A percentile compares a stretch with the other conserved stretches of the same genome.
phyloP scores from a whole-genome alignment of 2,797 vertebrate species.

The Furcifer pardalis region DNA sequence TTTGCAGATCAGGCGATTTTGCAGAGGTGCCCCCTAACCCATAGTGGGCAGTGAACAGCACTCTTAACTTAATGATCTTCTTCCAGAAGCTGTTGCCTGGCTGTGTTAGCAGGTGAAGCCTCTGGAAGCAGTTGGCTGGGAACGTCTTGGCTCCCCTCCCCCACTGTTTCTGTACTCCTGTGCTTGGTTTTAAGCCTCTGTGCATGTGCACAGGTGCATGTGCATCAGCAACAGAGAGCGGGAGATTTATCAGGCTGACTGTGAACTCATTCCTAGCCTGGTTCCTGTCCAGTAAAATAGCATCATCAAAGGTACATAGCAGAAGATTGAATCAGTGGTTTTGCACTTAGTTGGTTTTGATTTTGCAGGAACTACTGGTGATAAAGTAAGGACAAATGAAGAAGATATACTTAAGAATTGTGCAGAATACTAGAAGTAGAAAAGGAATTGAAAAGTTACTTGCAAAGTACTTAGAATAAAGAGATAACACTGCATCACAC shows the following conservation, averaged over 20 bases:
- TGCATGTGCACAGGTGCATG: too few species aligned
- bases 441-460: too few species aligned
- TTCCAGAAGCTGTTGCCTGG: not conserved
- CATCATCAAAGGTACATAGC: not conserved
- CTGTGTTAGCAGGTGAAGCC: not conserved
- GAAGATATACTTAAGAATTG: too few species aligned
- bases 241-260: not conserved
- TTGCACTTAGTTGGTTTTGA: not conserved
- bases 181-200: not conserved
- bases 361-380: not conserved
- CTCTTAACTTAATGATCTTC: not conserved
- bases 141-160: not conserved
- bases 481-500: too few species aligned
- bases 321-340: not conserved
- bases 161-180: not conserved
- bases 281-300: not conserved
- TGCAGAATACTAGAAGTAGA: too few species aligned
- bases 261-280: not conserved
- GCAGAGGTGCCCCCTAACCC: not conserved
- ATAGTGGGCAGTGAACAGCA: too few species aligned
- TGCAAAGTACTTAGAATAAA: too few species aligned
- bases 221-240: not conserved
- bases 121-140: not conserved
- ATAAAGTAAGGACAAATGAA: too few species aligned
- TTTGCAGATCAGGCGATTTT: not conserved